Percentiles rank a stretch among this genome's conserved stretches.
phyloP scores from a whole-genome alignment of 2,888 invertebrate genomes.

The Laothoe populi region DNA sequence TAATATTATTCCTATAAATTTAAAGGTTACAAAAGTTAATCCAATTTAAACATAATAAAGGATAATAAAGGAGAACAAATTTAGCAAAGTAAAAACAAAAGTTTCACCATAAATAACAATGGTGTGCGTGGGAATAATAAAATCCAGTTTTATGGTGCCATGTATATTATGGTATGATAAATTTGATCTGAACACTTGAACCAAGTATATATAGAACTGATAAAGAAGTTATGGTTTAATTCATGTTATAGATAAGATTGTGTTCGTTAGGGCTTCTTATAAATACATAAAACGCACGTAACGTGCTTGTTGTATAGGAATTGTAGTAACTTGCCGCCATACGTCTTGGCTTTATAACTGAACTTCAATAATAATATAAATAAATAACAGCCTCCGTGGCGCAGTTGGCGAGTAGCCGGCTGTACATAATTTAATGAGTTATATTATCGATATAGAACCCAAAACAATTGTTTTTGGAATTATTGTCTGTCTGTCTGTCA shows the following conservation, averaged over 20 bases:
- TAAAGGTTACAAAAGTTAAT: not conserved
- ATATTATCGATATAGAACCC: no score
- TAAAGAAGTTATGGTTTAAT: not conserved
- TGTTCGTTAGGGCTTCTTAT: no score
- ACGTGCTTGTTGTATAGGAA: no score
- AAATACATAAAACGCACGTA: no score
- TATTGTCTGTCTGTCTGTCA: no score
- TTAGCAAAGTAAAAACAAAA: slow-evolving; percentile 8
- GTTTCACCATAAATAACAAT: slow-evolving; percentile 7
- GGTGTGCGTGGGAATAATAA: slow-evolving; percentile 15
- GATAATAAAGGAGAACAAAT: not conserved
- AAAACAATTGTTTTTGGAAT: no score
- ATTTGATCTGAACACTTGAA: not conserved
- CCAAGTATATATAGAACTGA: slow-evolving; percentile 3
- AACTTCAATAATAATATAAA: no score
- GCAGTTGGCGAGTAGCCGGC: no score
- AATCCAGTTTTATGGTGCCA: not conserved
- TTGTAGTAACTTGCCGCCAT: no score
- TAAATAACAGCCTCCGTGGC: no score
- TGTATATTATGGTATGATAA: slow-evolving; percentile 7
- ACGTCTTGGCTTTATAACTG: no score
- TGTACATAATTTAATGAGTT: no score
- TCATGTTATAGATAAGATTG: not conserved
- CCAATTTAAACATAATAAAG: not conserved
- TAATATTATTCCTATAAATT: not conserved